phyloP scores from a whole-genome alignment of 2,888 invertebrate genomes.

The Drosophila cognata region DNA sequence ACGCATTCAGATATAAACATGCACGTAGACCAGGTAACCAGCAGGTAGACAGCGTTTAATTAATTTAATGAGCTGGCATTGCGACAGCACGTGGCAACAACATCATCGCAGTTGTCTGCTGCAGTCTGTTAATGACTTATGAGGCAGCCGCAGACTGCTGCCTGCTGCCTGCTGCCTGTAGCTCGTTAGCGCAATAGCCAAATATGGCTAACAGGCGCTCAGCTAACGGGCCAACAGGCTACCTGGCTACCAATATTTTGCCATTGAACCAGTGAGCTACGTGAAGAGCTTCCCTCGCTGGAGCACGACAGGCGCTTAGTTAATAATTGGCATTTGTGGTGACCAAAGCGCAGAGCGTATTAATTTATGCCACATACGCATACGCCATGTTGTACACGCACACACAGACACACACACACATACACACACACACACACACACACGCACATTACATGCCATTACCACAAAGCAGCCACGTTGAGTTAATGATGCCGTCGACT shows the following conservation, averaged over 20 bases:
- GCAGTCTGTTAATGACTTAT: slow-evolving; percentile 52
- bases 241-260: slow-evolving; percentile 34
- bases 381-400: slow-evolving; percentile 34
- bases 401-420: background rate
- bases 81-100: slow-evolving; percentile 25
- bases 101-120: slow-evolving; percentile 22
- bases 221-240: slow-evolving; percentile 11
- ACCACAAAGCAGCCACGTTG: slow-evolving; percentile 33
- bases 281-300: slow-evolving; percentile 21
- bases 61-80: slow-evolving; percentile 73
- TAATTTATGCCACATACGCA: slow-evolving; percentile 60
- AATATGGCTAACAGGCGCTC: slow-evolving; percentile 22
- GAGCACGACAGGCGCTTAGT: slow-evolving; percentile 54
- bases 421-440: background rate
- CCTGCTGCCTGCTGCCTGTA: slow-evolving; percentile 27
- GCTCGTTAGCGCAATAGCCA: slow-evolving; percentile 58
- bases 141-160: slow-evolving; percentile 15
- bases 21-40: background rate
- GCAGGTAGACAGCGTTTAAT: slow-evolving; percentile 57
- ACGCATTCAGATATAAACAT: slow-evolving; percentile 25
- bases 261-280: slow-evolving; percentile 31
- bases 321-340: slow-evolving; percentile 66
- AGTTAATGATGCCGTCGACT: slow-evolving; percentile 29
- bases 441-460: slow-evolving; percentile 4
- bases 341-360: slow-evolving; percentile 54